Evolutionary conservation across 2,888 invertebrate species (phyloP), one percentile per base, ranked within the genome.

Genomic region (Saturnia japonica): DNA sequence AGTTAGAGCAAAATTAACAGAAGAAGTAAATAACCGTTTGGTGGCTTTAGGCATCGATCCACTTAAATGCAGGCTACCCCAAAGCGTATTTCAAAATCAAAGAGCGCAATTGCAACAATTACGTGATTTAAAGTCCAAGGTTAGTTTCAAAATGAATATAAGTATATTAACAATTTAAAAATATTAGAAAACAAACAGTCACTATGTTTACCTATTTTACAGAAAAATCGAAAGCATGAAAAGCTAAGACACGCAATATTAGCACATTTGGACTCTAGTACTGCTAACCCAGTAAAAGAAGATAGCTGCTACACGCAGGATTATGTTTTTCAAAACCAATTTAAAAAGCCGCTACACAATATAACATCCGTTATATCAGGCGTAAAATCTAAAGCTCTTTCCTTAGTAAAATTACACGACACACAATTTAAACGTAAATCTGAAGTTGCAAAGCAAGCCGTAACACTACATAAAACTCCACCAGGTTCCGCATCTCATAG

Each of bases 11-110:
- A 94, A 91, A 83, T 80, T 94, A 78, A 90, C 89, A 28, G 93
- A 94, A 82, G 91, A 93, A 84, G 90, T 96, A 0, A 91, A 95
- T 72, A 93, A 89, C 71, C 94, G 95, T 71, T 85, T 96, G 74
- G 92, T 92, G 73, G 91, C 95, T 72, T 87, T 95, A 68, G 96
- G 96, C 19, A 94, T 96, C 28, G 96, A 96, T 80, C 95, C 96
- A 4, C 92, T 95, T 45, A 96, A 95, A 94, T 92, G 88, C 60
- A 94, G 95, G 69, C 84, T 96, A 75, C 95, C 96, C 0, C 85
- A 89, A 75, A 92, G 87, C 73, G 90, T 95, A 16, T 96, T 94
- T 78, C 90, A 94, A 71, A 95, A 95, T 78, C 95, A 95, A 76
- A 89, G 95, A 74, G 89, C 92, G 69, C 94, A 94, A 72, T 82